Percentiles rank a stretch among this genome's conserved stretches.
phyloP scores from a whole-genome alignment of 2,113 vertebrate species.

The Spea bombifrons region DNA sequence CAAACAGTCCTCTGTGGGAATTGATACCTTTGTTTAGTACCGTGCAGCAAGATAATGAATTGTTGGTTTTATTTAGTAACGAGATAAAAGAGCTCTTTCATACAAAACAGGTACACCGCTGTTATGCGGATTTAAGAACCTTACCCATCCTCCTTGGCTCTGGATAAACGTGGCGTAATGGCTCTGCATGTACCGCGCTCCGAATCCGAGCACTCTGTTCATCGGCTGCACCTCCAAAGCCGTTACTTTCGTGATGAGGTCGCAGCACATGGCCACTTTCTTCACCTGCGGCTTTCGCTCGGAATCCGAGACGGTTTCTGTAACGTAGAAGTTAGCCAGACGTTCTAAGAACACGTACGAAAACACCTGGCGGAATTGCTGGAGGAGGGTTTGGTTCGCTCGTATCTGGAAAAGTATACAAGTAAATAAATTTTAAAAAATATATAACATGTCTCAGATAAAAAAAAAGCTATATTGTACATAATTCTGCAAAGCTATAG shows the following conservation, averaged over 20 bases:
- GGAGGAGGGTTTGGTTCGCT: conserved; percentile 48
- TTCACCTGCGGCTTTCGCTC: conserved; percentile 43
- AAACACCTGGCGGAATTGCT: conserved; percentile 43
- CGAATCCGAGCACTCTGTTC: conserved; percentile 70
- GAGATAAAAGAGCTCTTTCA: no score
- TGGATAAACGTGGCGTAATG: conserved; percentile 71
- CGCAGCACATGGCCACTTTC: conserved; percentile 70
- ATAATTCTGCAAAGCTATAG: no score
- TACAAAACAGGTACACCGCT: no score
- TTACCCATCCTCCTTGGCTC: conserved; percentile 76
- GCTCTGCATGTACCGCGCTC: conserved; percentile 73
- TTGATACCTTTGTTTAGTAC: no score
- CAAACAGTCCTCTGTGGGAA: no score
- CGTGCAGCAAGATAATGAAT: no score
- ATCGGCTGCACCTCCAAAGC: conserved; percentile 67
- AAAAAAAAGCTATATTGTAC: neutral
- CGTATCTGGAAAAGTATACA: conserved; percentile 58
- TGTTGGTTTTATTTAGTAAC: no score
- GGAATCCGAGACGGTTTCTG: conserved; percentile 4
- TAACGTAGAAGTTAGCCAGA: conserved; percentile 59
- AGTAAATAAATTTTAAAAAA: no score
- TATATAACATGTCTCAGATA: no score
- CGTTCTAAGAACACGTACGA: conserved; percentile 64
- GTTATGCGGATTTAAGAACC: conserved; percentile 33
- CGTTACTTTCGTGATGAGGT: conserved; percentile 68